Percentiles rank a stretch among this genome's conserved stretches.
These are phyloP conservation scores for Scelioninae gen. 1 DNA, from an alignment of 2,888 invertebrate genomes.

Conservation along the genomic window DNA sequence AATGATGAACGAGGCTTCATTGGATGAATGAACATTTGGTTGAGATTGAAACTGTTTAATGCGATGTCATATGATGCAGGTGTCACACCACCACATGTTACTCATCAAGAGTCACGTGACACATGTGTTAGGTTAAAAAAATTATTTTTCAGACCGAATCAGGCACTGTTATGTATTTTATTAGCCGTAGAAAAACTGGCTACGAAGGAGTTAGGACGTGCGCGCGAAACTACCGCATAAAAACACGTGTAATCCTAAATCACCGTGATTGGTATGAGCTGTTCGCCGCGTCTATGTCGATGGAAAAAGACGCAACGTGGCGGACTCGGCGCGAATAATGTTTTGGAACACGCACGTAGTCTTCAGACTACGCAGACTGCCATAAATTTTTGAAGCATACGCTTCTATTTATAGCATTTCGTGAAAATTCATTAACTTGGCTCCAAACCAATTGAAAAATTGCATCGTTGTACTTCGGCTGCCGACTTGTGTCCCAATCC, in stretches of 20 bases:
- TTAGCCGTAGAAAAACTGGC: constrained; percentile 38
- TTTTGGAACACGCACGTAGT: constrained; percentile 34
- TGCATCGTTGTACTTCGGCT: not conserved
- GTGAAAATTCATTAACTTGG: constrained; percentile 36
- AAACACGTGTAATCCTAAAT: constrained; percentile 48
- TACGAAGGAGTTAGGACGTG: constrained; percentile 31
- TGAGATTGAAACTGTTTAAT: constrained; percentile 31
- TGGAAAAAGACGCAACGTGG: constrained; percentile 23
- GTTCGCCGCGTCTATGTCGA: constrained; percentile 20
- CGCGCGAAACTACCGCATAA: constrained; percentile 11
- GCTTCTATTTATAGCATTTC: constrained; percentile 40
- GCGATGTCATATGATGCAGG: constrained; percentile 15
- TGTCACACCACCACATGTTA: constrained; percentile 43
- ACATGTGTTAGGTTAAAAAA: constrained; percentile 16
- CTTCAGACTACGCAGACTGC: constrained; percentile 42
- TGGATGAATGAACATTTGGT: constrained; percentile 29
- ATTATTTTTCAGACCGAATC: constrained; percentile 22
- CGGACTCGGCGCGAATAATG: constrained; percentile 23
- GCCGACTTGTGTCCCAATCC: not conserved
- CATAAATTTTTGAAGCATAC: constrained; percentile 39
- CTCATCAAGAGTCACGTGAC: constrained; percentile 39
- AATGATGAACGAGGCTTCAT: constrained; percentile 5
- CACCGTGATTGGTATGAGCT: constrained; percentile 9
- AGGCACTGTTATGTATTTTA: constrained; percentile 26
- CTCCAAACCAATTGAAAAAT: constrained; percentile 25